Evolutionary conservation across 2,113 vertebrate species (phyloP), one percentile per base, ranked within the genome.

Genomic region (Ochotona curzoniae): DNA sequence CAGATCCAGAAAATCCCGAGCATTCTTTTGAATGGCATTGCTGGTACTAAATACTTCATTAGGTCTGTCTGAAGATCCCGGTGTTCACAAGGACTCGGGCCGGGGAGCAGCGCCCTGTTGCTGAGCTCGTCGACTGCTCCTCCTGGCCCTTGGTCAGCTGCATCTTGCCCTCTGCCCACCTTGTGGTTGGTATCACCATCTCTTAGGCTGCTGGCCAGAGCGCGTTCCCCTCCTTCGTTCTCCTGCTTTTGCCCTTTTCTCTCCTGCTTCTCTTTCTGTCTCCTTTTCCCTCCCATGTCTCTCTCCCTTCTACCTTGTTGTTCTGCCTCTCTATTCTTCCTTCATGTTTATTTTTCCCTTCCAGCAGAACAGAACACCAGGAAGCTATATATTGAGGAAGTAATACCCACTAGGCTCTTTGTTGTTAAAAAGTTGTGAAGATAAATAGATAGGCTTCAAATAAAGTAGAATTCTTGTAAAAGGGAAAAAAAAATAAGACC

Each of bases 401-500:
- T 89, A 57, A 81, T 17, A 86, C 44, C 49, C n/a, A 44, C 38
- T 44, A 75, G 71, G 7, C 14, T 70, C 28, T 1, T 44, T 44
- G 38, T 61, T 57, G 18, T 61, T 71, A 28, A 83, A 63, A 84
- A 66, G 67, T 80, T 78, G 14, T 54, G 51, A 61, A 90, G 75
- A 23, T 44, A 44, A 44, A 44, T 44, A 87, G 90, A 75, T 7
- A 91, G 35, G 23, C 81, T 91, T 91, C 80, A 79, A 80, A 80
- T 8, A 30, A 17, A 90, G 73, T 28, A 89, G 23, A 32, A 20
- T 70, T 93, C 21, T 86, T 66, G 1, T 44, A 44, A 96, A 47
- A 80, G 47, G 35, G 60, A 66, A n/a, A 61, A 51, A 67, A 84
- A 25, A 17, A 61, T n/a, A n/a, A 38, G 66, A 60, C 71, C 7